Percentiles rank a stretch among this genome's conserved stretches.
Evolutionary conservation across 2,888 invertebrate genomes (phyloP).

Genomic region (Tipula helvola): DNA sequence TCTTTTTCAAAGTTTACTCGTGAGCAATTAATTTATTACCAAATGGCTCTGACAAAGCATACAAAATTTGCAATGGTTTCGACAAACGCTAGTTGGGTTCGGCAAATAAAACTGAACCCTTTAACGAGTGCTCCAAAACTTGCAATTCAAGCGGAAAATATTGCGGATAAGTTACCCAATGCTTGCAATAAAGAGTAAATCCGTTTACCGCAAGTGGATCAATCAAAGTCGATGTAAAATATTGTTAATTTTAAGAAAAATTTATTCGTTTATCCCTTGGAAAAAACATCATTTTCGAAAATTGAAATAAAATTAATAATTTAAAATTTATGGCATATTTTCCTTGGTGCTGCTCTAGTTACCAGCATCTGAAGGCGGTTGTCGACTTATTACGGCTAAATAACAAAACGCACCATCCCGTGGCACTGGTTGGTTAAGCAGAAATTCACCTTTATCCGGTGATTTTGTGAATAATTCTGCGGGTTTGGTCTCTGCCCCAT

Average conservation of each 20-base stretch:
- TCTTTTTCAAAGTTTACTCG: too few species aligned
- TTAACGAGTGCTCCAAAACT: too few species aligned
- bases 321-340: not conserved
- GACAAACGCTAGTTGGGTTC: too few species aligned
- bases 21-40: too few species aligned
- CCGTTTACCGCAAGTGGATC: too few species aligned
- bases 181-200: too few species aligned
- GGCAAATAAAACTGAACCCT: too few species aligned
- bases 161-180: too few species aligned
- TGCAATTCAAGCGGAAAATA: too few species aligned
- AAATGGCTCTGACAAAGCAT: too few species aligned
- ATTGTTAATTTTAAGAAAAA: slow-evolving; percentile 23
- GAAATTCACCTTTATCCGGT: not conserved
- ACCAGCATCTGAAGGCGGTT: not conserved
- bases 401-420: not conserved
- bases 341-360: not conserved
- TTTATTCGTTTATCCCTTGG: slow-evolving; percentile 27
- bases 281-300: slow-evolving; percentile 18
- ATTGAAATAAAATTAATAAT: not conserved
- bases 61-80: too few species aligned
- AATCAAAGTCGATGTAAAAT: too few species aligned
- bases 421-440: not conserved
- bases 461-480: not conserved
- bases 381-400: not conserved
- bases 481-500: not conserved